Evolutionary conservation across 2,888 invertebrate genomes (phyloP).

Genomic region (Chymomyza amoena): DNA sequence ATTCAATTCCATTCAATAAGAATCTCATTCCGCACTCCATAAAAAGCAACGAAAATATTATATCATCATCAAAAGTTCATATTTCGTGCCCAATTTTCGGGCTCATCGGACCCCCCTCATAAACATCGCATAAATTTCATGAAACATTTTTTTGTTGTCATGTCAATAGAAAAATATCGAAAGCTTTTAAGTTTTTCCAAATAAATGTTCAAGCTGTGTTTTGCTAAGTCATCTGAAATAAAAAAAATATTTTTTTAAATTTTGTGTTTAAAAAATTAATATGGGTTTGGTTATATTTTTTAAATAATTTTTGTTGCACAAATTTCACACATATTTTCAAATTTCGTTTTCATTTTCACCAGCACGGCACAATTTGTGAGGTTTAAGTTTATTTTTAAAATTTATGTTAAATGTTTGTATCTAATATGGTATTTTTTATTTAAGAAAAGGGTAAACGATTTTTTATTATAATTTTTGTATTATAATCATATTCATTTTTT

Average conservation of each 20-base stretch:
- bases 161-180: conserved; percentile 7
- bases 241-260: conserved; percentile 17
- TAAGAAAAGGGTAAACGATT: background rate
- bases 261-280: conserved; percentile 30
- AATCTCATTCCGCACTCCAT: conserved; percentile 21
- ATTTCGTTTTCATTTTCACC: conserved; percentile 54
- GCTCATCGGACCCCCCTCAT: conserved; percentile 13
- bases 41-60: background rate
- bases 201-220: conserved; percentile 70
- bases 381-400: conserved; percentile 9
- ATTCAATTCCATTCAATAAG: conserved; percentile 21
- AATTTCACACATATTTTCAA: conserved; percentile 25
- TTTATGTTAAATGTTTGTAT: conserved; percentile 23
- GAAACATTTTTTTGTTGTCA: conserved; percentile 16
- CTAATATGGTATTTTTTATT: conserved; percentile 8
- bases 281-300: conserved; percentile 30
- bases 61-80: background rate
- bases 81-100: conserved; percentile 33
- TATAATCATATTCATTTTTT: background rate
- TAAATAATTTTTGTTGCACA: conserved; percentile 32
- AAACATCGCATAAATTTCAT: background rate
- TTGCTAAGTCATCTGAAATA: conserved; percentile 55
- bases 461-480: conserved; percentile 12
- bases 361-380: conserved; percentile 34
- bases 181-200: conserved; percentile 13